phyloP scores from a whole-genome alignment of 2,888 invertebrate genomes.

The Troglohyphantes excavatus region DNA sequence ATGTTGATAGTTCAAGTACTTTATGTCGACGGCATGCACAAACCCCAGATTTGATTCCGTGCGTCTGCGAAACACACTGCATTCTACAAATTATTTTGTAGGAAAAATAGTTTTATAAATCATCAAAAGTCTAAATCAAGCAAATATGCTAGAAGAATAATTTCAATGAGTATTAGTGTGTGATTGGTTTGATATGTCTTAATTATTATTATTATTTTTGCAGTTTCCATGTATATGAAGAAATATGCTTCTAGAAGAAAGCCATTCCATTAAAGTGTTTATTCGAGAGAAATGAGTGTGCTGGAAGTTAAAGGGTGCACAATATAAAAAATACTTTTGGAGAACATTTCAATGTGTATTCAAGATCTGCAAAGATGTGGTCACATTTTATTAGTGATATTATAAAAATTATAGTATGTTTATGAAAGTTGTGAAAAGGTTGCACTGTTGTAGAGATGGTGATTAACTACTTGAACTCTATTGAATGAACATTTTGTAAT shows the following conservation, averaged over 20 bases:
- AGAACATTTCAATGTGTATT: neutral
- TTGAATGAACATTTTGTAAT: neutral
- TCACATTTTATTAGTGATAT: conserved; percentile 5
- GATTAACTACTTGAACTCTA: neutral
- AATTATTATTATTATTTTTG: too few species aligned
- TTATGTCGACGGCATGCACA: too few species aligned
- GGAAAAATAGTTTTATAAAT: too few species aligned
- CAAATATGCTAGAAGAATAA: too few species aligned
- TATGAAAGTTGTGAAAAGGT: neutral
- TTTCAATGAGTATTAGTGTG: too few species aligned
- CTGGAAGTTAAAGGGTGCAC: neutral
- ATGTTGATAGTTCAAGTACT: too few species aligned
- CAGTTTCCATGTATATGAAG: conserved; percentile 47
- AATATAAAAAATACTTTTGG: neutral
- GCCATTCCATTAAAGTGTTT: conserved; percentile 5
- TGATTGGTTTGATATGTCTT: too few species aligned
- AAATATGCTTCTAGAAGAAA: neutral
- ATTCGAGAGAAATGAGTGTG: neutral
- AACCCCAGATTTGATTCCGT: too few species aligned
- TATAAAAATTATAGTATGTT: neutral
- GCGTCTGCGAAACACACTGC: too few species aligned
- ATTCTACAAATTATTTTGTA: too few species aligned
- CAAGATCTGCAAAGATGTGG: conserved; percentile 2
- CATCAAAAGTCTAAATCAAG: too few species aligned
- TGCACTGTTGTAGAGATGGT: neutral